phyloP scores from a whole-genome alignment of 2,113 vertebrate genomes.

The Phylloscopus trochiloides region DNA sequence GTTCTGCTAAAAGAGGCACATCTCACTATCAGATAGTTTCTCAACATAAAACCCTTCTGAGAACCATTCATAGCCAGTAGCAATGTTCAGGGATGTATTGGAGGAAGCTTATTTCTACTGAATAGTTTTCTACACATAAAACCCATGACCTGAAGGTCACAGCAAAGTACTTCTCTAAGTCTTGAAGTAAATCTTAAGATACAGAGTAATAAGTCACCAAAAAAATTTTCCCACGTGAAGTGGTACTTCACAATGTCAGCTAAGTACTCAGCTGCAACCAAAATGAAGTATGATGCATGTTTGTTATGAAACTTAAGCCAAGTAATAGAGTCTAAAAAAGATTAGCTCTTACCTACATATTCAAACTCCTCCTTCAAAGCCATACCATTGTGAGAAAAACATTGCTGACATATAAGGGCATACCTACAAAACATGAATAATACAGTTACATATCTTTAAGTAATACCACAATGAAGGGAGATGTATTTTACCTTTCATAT shows the following conservation, averaged over 20 bases:
- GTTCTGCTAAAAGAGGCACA: slow-evolving; percentile 28
- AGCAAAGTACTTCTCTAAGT: not conserved
- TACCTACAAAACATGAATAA: slow-evolving; percentile 80
- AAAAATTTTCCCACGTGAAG: not conserved
- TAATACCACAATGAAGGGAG: not conserved
- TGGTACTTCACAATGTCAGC: not conserved
- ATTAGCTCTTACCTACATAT: slow-evolving; percentile 89
- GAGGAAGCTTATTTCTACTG: not conserved
- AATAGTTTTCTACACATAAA: slow-evolving; percentile 15
- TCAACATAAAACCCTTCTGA: slow-evolving; percentile 45
- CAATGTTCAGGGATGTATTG: not conserved
- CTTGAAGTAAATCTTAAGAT: not conserved
- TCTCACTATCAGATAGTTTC: slow-evolving; percentile 4
- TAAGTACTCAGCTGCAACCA: not conserved
- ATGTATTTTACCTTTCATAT: not conserved
- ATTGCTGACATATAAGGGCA: slow-evolving; percentile 97
- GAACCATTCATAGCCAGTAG: slow-evolving; percentile 10
- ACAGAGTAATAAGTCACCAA: not conserved
- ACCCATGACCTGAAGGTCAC: not conserved
- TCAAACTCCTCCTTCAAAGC: slow-evolving; percentile 99
- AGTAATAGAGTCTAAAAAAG: not conserved
- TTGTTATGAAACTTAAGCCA: not conserved
- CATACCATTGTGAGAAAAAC: slow-evolving; percentile 98
- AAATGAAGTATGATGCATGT: not conserved
- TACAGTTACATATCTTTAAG: not conserved